Evolutionary conservation across 2,113 vertebrate species (phyloP).

Genomic region (Otocyon megalotis): DNA sequence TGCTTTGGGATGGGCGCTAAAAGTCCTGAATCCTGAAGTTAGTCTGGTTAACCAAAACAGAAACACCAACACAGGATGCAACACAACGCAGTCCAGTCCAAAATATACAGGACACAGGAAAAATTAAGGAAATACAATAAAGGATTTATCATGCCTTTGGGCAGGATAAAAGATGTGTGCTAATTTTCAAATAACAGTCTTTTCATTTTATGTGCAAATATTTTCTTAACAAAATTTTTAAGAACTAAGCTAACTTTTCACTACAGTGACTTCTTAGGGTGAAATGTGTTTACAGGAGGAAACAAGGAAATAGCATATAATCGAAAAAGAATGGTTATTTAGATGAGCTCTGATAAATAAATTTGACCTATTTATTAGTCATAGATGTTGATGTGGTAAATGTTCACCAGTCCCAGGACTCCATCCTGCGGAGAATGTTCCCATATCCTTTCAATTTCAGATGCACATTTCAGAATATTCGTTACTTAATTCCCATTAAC

Average conservation of each 20-base stretch:
- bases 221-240: conserved; percentile 78
- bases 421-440: not conserved
- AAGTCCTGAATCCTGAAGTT: conserved; percentile 64
- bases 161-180: conserved; percentile 72
- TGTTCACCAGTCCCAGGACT: not conserved
- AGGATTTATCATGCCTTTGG: conserved; percentile 65
- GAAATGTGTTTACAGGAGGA: conserved; percentile 53
- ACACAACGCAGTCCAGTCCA: conserved; percentile 62
- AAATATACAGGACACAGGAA: conserved; percentile 76
- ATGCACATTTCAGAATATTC: not conserved
- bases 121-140: conserved; percentile 74
- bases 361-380: conserved; percentile 43
- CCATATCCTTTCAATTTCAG: conserved; percentile 10
- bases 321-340: conserved; percentile 55
- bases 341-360: conserved; percentile 45
- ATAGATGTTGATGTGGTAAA: conserved; percentile 42
- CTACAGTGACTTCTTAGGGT: conserved; percentile 68
- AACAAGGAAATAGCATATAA: conserved; percentile 55
- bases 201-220: conserved; percentile 78
- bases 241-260: conserved; percentile 69
- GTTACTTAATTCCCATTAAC: not conserved
- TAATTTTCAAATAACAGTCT: conserved; percentile 77
- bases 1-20: conserved; percentile 29
- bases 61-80: conserved; percentile 75
- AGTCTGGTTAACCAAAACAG: conserved; percentile 73